These are phyloP conservation scores for Oceanites oceanicus DNA, from an alignment of 2,113 vertebrate species.

Conservation along the genomic window DNA sequence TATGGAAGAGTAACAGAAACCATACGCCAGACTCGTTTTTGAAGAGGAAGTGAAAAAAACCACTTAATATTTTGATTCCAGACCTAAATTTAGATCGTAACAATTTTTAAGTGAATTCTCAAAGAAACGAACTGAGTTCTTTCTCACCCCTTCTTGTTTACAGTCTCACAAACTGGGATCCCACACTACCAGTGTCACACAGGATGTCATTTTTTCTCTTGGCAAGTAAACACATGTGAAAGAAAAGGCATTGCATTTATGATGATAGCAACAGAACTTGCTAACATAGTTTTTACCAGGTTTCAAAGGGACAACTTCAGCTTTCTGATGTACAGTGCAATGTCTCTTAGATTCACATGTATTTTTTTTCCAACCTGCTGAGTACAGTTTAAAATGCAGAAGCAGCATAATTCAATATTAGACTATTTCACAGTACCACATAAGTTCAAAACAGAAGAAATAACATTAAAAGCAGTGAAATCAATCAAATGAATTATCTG, in stretches of 20 bases:
- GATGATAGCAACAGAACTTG: conserved; percentile 37
- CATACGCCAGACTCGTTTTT: neutral
- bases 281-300: conserved; percentile 13
- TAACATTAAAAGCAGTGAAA: conserved; percentile 47
- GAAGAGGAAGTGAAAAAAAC: neutral
- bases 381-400: conserved; percentile 35
- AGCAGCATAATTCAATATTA: conserved; percentile 20
- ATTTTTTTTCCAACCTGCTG: neutral
- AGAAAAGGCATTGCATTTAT: conserved; percentile 39
- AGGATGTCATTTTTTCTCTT: conserved; percentile 61
- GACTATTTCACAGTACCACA: conserved; percentile 1
- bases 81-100: neutral
- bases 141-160: conserved; percentile 52
- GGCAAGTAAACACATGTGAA: conserved; percentile 62
- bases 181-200: conserved; percentile 56
- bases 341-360: neutral
- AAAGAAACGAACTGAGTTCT: neutral
- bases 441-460: conserved; percentile 45
- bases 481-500: conserved; percentile 50
- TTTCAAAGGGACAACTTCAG: conserved; percentile 30
- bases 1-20: neutral
- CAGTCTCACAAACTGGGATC: conserved; percentile 51
- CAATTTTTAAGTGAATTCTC: neutral
- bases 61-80: neutral
- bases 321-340: conserved; percentile 15